Conservation (phyloP, 2,797 vertebrate genomes). For the Scolopax bukidnonensis region DNA sequence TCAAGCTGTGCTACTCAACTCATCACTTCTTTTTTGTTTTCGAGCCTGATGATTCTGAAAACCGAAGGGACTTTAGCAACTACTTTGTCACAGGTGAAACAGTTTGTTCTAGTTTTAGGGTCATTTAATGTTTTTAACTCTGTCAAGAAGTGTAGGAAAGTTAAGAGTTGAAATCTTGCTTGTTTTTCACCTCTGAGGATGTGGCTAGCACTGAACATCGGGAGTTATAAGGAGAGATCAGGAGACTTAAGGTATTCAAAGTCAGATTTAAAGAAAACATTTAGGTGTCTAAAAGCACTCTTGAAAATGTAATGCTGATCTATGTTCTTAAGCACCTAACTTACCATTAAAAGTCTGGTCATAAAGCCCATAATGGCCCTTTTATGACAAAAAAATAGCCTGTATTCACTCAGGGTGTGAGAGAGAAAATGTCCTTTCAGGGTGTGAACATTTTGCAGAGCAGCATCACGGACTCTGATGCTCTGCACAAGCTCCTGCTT, state of each 20-base stretch:
- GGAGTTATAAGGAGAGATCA: background rate
- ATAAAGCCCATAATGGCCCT: background rate
- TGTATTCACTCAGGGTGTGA: accelerated
- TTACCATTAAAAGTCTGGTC: background rate
- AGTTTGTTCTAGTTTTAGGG: background rate
- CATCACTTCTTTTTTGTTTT: background rate
- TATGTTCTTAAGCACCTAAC: background rate
- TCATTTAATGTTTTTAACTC: background rate
- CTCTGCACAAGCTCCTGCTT: background rate
- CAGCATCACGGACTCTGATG: accelerated
- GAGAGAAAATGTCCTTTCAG: background rate
- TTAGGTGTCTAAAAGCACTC: accelerated
- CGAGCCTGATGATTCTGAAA: background rate
- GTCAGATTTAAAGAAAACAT: background rate
- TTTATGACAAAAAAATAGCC: background rate
- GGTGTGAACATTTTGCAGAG: background rate
- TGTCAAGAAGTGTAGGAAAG: background rate
- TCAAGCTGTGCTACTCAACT: background rate
- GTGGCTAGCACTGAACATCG: background rate
- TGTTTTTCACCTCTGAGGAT: background rate
- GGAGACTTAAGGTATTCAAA: accelerated
- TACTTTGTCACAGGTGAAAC: accelerated
- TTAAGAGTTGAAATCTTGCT: background rate
- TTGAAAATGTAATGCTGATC: background rate
- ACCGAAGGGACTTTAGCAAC: accelerated